These are phyloP conservation scores for Thamnaconus septentrionalis DNA, from an alignment of 2,113 vertebrate species.

Conservation along the genomic window DNA sequence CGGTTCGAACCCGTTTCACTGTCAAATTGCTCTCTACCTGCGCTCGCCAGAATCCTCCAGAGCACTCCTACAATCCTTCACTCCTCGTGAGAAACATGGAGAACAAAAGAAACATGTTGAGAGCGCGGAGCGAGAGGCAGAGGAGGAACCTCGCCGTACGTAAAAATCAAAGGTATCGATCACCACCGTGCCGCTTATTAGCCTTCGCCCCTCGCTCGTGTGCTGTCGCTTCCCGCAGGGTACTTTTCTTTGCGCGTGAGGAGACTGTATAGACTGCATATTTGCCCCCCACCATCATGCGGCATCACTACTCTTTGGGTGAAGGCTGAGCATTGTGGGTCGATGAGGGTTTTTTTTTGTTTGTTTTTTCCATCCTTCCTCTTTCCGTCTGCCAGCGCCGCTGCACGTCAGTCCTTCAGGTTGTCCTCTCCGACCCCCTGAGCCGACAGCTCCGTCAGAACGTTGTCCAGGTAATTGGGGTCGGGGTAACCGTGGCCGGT, in stretches of 20 bases:
- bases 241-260: conserved; percentile 31
- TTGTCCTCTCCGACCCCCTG: conserved; percentile 88
- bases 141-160: too few relatives aligned
- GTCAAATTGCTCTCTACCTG: too few relatives aligned
- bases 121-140: too few relatives aligned
- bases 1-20: too few relatives aligned
- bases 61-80: too few relatives aligned
- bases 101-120: too few relatives aligned
- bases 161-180: conserved; percentile 23
- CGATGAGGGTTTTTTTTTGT: background rate
- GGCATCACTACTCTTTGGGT: conserved; percentile 21
- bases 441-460: conserved; percentile 88
- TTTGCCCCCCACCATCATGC: conserved; percentile 23
- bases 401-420: conserved; percentile 83
- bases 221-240: conserved; percentile 30
- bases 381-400: conserved; percentile 27
- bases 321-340: too few relatives aligned
- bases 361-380: background rate
- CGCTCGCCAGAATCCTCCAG: too few relatives aligned
- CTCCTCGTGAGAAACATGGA: too few relatives aligned
- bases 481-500: conserved; percentile 95
- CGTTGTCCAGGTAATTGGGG: conserved; percentile 93
- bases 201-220: conserved; percentile 32
- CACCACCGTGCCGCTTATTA: conserved; percentile 24
- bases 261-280: conserved; percentile 31